phyloP scores from a whole-genome alignment of 1,140 invertebrate genomes.

The Achroia grisella region DNA sequence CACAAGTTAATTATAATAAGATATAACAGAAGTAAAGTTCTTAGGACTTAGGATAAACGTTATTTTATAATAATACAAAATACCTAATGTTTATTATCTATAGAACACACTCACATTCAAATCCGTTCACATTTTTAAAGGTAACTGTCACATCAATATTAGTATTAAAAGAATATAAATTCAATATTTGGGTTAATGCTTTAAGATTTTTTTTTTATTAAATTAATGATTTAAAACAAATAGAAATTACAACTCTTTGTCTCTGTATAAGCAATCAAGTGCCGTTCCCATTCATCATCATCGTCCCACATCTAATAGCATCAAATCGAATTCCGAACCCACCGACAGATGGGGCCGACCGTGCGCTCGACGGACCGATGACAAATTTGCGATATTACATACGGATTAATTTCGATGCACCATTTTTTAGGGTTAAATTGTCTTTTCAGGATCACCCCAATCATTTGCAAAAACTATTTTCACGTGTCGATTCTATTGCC shows the following conservation, averaged over 20 bases:
- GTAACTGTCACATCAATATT: too few relatives aligned
- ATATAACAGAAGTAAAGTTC: too few relatives aligned
- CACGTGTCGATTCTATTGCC: slow-evolving; percentile 13
- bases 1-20: too few relatives aligned
- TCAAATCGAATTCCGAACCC: slow-evolving; percentile 57
- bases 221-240: too few relatives aligned
- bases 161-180: too few relatives aligned
- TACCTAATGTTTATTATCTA: too few relatives aligned
- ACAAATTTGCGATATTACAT: slow-evolving; percentile 73
- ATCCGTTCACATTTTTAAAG: too few relatives aligned
- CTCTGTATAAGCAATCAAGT: slow-evolving; percentile 35
- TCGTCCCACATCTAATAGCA: slow-evolving; percentile 42
- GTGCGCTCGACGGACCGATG: slow-evolving; percentile 44
- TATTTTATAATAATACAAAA: too few relatives aligned
- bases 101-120: too few relatives aligned
- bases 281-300: slow-evolving; percentile 23
- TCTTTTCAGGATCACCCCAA: slow-evolving; percentile 61
- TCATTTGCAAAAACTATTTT: slow-evolving; percentile 1
- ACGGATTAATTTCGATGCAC: slow-evolving; percentile 68
- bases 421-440: slow-evolving; percentile 73
- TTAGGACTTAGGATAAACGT: too few relatives aligned
- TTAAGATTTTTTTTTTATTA: too few relatives aligned
- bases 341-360: slow-evolving; percentile 55
- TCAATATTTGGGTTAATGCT: too few relatives aligned
- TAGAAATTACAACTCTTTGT: slow-evolving; percentile 7